Conservation (phyloP, 2,797 vertebrate genomes). For the Platalea minor region DNA sequence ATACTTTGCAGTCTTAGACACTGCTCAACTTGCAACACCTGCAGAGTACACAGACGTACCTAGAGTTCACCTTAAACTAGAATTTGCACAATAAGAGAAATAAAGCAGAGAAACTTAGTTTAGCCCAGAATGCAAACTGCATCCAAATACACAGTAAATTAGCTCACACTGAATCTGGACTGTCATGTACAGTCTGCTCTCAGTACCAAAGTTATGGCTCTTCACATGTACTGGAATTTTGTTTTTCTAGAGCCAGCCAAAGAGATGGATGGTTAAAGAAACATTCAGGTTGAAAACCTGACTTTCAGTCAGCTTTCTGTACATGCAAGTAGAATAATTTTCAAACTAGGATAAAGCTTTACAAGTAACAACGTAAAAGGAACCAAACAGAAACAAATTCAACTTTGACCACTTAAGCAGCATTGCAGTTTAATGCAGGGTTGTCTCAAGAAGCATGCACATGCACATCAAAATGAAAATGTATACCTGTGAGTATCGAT, state of each 20-base stretch:
- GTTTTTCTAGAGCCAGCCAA: neutral
- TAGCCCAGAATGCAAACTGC: neutral
- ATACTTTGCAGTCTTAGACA: neutral
- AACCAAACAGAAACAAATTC: neutral
- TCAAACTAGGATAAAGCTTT: neutral
- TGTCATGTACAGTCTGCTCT: neutral
- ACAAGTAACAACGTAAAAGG: neutral
- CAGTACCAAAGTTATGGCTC: neutral
- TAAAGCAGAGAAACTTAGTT: neutral
- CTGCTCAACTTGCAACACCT: neutral
- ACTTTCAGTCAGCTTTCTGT: neutral
- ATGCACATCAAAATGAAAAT: neutral
- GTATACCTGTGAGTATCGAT: conserved; percentile 89
- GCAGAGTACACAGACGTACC: neutral
- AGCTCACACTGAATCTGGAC: neutral
- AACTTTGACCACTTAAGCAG: neutral
- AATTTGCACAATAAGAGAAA: neutral
- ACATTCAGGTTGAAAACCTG: neutral
- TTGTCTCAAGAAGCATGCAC: neutral
- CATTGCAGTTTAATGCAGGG: neutral
- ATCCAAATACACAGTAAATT: neutral
- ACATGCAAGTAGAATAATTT: neutral
- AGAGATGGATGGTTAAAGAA: neutral
- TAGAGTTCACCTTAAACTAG: neutral
- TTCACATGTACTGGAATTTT: neutral